phyloP scores from a whole-genome alignment of 2,113 vertebrate genomes.

The Myrmecophaga tridactyla region DNA sequence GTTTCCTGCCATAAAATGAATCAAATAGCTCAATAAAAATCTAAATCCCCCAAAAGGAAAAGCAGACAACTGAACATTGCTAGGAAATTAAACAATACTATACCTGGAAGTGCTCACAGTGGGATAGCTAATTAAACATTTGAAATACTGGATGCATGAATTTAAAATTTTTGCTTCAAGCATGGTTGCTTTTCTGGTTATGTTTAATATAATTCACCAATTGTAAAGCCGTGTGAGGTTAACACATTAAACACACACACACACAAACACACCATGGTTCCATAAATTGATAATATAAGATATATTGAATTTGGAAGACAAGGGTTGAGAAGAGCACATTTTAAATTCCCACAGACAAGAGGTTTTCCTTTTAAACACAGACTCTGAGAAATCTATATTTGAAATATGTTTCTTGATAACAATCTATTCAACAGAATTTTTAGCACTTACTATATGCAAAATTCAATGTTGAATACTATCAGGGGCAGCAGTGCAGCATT shows the following conservation, averaged over 20 bases:
- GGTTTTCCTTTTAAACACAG: neutral
- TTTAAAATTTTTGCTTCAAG: conserved; percentile 66
- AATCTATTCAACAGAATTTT: conserved; percentile 24
- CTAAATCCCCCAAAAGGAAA: conserved; percentile 26
- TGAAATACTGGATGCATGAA: conserved; percentile 59
- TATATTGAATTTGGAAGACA: neutral
- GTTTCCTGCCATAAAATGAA: conserved; percentile 38
- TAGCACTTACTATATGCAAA: conserved; percentile 30
- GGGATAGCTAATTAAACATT: conserved; percentile 68
- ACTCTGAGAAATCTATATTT: neutral
- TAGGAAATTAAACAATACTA: conserved; percentile 55
- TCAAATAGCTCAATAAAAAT: conserved; percentile 52
- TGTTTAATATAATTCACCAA: conserved; percentile 35
- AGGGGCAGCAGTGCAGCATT: conserved; percentile 9
- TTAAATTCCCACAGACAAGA: conserved; percentile 4
- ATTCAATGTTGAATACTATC: conserved; percentile 24
- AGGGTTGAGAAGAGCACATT: neutral
- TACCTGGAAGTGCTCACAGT: conserved; percentile 57
- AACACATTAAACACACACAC: neutral
- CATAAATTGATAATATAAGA: neutral
- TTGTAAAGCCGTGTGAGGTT: conserved; percentile 46
- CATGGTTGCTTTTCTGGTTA: conserved; percentile 48
- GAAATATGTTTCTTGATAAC: neutral
- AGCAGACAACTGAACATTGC: conserved; percentile 42
- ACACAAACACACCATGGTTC: neutral